Percentiles rank a stretch among this genome's conserved stretches.
phyloP scores from a whole-genome alignment of 2,113 vertebrate genomes.

The Geococcyx californianus region DNA sequence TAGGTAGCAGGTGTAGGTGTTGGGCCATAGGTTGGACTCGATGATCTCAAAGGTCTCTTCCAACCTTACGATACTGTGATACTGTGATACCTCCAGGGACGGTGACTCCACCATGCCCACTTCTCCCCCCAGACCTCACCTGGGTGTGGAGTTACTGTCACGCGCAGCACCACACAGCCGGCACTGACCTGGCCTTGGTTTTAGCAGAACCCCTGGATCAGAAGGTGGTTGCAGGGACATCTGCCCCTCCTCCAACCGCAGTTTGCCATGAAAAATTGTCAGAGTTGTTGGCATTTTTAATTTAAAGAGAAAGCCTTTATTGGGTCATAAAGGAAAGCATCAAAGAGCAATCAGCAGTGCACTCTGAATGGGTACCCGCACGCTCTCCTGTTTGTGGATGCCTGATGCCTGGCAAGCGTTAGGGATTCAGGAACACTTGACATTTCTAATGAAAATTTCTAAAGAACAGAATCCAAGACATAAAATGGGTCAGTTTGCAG shows the following conservation, averaged over 20 bases:
- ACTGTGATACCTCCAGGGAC: too few relatives aligned
- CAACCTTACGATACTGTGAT: too few relatives aligned
- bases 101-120: too few relatives aligned
- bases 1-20: too few relatives aligned
- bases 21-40: too few relatives aligned
- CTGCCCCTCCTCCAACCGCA: not conserved
- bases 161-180: not conserved
- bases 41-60: too few relatives aligned
- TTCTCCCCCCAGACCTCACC: not conserved
- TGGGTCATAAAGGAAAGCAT: slow-evolving; percentile 25
- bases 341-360: slow-evolving; percentile 15
- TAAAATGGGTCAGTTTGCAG: slow-evolving; percentile 46
- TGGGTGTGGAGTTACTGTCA: too few relatives aligned
- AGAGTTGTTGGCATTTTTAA: slow-evolving; percentile 15
- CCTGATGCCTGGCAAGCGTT: not conserved
- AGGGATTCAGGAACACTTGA: not conserved
- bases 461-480: not conserved
- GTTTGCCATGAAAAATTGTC: not conserved
- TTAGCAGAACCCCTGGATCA: not conserved
- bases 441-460: slow-evolving; percentile 10
- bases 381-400: not conserved
- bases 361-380: not conserved
- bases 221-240: not conserved
- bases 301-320: slow-evolving; percentile 27
- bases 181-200: not conserved